Evolutionary conservation across 2,888 invertebrate species (phyloP).

Genomic region (Metalampra italica): DNA sequence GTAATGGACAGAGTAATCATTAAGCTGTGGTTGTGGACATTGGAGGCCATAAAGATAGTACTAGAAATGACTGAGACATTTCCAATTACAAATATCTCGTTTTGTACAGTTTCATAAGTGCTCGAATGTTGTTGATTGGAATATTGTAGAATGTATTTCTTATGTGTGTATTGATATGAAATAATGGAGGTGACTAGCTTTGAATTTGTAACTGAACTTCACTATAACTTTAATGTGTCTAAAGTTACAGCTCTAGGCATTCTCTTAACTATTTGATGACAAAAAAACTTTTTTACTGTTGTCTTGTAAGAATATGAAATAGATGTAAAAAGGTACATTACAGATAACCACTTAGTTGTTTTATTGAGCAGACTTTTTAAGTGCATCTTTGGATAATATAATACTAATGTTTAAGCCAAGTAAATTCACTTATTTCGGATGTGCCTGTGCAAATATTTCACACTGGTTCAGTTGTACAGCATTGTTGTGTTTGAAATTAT

Average conservation of each 20-base stretch:
- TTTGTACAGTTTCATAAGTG: constrained; percentile 11
- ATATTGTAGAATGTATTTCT: constrained; percentile 24
- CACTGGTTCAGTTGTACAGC: constrained; percentile 17
- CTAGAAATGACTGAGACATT: constrained; percentile 50
- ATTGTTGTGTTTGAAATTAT: constrained; percentile 42
- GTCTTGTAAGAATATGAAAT: constrained; percentile 28
- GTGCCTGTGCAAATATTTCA: no score
- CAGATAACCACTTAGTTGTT: background rate
- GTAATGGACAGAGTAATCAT: constrained; percentile 36
- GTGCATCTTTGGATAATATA: no score
- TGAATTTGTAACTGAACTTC: constrained; percentile 43
- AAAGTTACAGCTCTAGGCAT: constrained; percentile 60
- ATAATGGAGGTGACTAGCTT: constrained; percentile 28
- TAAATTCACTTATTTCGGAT: no score
- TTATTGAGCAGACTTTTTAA: background rate
- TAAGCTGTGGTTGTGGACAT: constrained; percentile 56
- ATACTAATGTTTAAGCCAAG: no score
- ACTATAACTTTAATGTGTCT: constrained; percentile 39
- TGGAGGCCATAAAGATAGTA: constrained; percentile 51
- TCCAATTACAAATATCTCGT: constrained; percentile 19
- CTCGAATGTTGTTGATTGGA: constrained; percentile 9
- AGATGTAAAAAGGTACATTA: constrained; percentile 24
- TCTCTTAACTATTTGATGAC: constrained; percentile 51
- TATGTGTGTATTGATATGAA: constrained; percentile 20
- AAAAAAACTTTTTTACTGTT: constrained; percentile 51